phyloP scores from a whole-genome alignment of 1,140 invertebrate genomes.

The Brevipalpus yothersi region DNA sequence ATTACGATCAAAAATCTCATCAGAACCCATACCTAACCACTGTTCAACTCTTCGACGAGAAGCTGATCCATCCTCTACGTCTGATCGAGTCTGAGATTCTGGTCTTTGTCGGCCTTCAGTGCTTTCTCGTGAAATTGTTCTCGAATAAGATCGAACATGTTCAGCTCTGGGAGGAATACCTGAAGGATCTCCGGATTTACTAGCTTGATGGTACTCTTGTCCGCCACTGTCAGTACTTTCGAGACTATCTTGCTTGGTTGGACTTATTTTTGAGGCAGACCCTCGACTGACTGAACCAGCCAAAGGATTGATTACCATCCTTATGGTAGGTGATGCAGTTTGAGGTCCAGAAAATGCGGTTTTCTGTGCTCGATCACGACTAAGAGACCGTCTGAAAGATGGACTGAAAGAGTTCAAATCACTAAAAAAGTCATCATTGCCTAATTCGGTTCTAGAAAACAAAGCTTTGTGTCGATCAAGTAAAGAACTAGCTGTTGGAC shows the following conservation, averaged over 20 bases:
- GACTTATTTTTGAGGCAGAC: background rate
- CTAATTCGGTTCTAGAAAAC: slow-evolving; percentile 1
- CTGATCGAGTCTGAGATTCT: background rate
- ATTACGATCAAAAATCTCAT: background rate
- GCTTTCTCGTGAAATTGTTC: slow-evolving; percentile 2
- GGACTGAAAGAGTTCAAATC: background rate
- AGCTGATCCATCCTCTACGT: background rate
- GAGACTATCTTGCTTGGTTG: background rate
- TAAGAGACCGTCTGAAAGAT: slow-evolving; percentile 8
- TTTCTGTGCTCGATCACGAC: slow-evolving; percentile 8
- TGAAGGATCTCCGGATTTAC: background rate
- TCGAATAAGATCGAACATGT: slow-evolving; percentile 3
- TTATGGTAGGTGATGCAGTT: background rate
- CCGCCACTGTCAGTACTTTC: slow-evolving; percentile 5
- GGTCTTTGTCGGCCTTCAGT: background rate
- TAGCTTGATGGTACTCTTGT: background rate
- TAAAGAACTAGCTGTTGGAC: background rate
- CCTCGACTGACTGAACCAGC: too few species aligned
- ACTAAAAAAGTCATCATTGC: slow-evolving; percentile 1
- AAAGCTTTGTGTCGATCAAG: background rate
- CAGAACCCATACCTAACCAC: slow-evolving; percentile 10
- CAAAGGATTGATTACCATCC: background rate
- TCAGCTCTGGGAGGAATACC: background rate
- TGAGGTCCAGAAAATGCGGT: background rate
- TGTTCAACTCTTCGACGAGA: slow-evolving; percentile 12